A percentile compares a stretch with the other conserved stretches of the same genome.
These are phyloP conservation scores for Fukomys damarensis DNA, from an alignment of 2,113 vertebrate species.

Conservation along the genomic window DNA sequence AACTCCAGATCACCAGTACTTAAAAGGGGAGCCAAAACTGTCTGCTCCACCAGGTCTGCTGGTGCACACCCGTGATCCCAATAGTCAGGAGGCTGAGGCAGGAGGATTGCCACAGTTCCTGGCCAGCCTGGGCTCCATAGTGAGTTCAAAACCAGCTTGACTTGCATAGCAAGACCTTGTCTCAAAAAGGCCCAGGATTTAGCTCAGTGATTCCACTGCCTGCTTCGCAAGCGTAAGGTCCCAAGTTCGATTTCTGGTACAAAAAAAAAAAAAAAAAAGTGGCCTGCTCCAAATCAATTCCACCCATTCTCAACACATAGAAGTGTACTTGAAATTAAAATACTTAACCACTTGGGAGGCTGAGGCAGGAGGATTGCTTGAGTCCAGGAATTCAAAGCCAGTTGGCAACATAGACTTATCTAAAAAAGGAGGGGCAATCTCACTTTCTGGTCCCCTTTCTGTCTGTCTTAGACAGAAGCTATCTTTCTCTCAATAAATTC, in stretches of 20 bases:
- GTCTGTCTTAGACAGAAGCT: too few relatives aligned
- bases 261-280: neutral
- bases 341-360: neutral
- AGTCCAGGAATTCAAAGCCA: neutral
- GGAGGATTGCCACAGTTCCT: neutral
- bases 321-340: conserved; percentile 39
- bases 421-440: neutral
- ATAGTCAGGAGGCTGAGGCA: neutral
- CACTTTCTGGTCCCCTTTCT: too few relatives aligned
- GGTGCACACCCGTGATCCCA: neutral
- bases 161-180: neutral
- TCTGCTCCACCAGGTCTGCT: neutral
- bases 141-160: neutral
- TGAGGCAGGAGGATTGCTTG: neutral
- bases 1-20: neutral
- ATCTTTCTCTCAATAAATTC: too few relatives aligned
- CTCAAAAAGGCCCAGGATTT: neutral
- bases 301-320: neutral
- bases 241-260: too few relatives aligned
- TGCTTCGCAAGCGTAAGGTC: too few relatives aligned
- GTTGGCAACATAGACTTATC: neutral
- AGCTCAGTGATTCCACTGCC: too few relatives aligned
- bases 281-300: too few relatives aligned
- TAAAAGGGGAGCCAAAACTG: neutral
- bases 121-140: neutral